Evolutionary conservation across 1,140 invertebrate genomes (phyloP).

Genomic region (Heliconius nattereri): DNA sequence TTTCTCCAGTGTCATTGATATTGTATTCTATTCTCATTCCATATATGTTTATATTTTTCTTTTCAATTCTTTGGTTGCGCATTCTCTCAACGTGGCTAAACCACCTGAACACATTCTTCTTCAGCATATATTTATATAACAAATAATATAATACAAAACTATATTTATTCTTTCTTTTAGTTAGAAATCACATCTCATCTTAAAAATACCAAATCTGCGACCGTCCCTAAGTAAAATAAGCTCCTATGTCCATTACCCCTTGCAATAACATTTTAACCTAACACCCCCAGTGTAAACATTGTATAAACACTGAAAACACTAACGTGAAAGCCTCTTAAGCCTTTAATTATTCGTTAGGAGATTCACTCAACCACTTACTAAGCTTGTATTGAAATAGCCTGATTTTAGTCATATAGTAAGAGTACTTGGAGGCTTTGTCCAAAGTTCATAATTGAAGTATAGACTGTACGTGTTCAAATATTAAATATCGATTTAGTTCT

Average conservation of each 20-base stretch:
- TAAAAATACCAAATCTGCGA: not conserved
- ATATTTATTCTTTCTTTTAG: too few species aligned
- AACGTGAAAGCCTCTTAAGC: conserved; percentile 18
- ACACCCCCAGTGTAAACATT: not conserved
- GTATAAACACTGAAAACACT: conserved; percentile 2
- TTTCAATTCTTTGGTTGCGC: too few species aligned
- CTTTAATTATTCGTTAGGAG: conserved; percentile 24
- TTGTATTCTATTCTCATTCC: too few species aligned
- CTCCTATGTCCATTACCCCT: not conserved
- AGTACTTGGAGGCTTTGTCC: not conserved
- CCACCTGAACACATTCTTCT: too few species aligned
- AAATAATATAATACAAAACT: too few species aligned
- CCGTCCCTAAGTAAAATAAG: not conserved
- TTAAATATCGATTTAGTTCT: not conserved
- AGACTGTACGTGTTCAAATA: not conserved
- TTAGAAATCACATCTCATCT: too few species aligned
- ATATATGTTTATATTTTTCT: too few species aligned
- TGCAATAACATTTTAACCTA: conserved; percentile 18
- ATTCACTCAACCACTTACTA: conserved; percentile 20
- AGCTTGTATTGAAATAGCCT: conserved; percentile 17
- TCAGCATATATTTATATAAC: too few species aligned
- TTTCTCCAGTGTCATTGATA: too few species aligned
- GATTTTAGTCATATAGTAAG: conserved; percentile 4
- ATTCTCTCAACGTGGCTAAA: too few species aligned
- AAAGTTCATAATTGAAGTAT: not conserved